Evolutionary conservation across 2,888 invertebrate genomes (phyloP).

Genomic region (Agriopis marginaria): DNA sequence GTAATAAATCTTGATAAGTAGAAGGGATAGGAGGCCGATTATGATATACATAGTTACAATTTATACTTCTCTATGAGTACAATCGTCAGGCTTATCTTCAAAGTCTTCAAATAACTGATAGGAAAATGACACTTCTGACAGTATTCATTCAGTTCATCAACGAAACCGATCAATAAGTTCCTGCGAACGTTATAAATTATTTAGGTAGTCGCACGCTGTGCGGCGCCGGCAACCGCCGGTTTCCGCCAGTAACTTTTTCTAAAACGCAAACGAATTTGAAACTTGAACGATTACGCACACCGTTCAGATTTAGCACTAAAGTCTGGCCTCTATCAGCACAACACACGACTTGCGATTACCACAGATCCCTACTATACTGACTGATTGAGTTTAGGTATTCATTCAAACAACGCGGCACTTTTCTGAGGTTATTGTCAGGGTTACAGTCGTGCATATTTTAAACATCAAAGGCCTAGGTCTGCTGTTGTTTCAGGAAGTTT

Average conservation of each 20-base stretch:
- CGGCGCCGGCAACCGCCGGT: not conserved
- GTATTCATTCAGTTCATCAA: slow-evolving; percentile 1
- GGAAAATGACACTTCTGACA: not conserved
- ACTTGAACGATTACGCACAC: not conserved
- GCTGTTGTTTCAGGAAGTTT: no score
- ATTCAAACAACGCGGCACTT: not conserved
- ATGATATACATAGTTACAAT: slow-evolving; percentile 42
- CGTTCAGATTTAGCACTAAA: not conserved
- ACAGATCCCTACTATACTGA: slow-evolving; percentile 5
- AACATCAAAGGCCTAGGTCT: no score
- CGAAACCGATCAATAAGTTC: slow-evolving; percentile 5
- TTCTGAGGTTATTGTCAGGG: not conserved
- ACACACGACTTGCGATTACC: not conserved
- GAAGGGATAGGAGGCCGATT: slow-evolving; percentile 28
- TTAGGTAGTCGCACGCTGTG: not conserved
- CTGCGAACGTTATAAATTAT: not conserved
- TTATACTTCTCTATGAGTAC: no score
- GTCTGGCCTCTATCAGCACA: not conserved
- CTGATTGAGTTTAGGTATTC: not conserved
- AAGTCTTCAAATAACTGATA: not conserved
- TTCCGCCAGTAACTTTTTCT: not conserved
- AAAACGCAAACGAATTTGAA: not conserved
- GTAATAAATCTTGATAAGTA: slow-evolving; percentile 47
- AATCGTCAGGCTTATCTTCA: not conserved
- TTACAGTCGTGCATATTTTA: no score